These are phyloP conservation scores for Tenebrosternarchus preto DNA, from an alignment of 2,113 vertebrate species.

Conservation along the genomic window DNA sequence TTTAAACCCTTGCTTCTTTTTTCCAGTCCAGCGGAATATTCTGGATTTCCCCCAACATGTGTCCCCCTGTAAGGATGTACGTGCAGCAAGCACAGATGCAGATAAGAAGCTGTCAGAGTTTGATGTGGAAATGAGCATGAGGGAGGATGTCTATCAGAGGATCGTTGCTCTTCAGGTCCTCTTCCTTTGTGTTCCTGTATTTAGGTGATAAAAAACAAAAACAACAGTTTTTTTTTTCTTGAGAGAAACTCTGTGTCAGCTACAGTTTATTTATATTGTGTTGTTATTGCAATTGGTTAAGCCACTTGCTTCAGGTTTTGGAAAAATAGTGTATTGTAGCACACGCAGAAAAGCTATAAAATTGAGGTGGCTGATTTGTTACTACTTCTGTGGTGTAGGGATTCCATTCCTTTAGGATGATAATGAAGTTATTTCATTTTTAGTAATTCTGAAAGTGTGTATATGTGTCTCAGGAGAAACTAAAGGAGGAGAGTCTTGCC, in stretches of 20 bases:
- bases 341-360: too few species aligned
- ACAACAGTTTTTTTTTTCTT: not conserved
- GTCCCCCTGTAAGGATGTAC: constrained; percentile 83
- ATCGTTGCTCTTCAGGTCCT: constrained; percentile 88
- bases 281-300: too few species aligned
- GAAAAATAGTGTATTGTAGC: too few species aligned
- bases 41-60: constrained; percentile 97
- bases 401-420: too few species aligned
- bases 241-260: not conserved
- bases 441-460: not conserved
- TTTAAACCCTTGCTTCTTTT: not conserved
- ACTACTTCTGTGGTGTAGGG: too few species aligned
- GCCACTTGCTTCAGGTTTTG: too few species aligned
- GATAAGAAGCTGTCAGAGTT: constrained; percentile 95
- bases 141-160: constrained; percentile 90
- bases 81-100: constrained; percentile 87
- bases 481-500: constrained; percentile 67
- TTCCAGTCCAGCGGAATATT: constrained; percentile 87
- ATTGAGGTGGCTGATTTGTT: too few species aligned
- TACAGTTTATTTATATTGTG: too few species aligned
- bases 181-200: not conserved
- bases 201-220: not conserved
- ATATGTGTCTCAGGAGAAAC: constrained; percentile 77
- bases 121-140: constrained; percentile 98
- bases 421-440: not conserved